Conservation (phyloP, 2,113 vertebrate species). For the Chaetodon auriga region DNA sequence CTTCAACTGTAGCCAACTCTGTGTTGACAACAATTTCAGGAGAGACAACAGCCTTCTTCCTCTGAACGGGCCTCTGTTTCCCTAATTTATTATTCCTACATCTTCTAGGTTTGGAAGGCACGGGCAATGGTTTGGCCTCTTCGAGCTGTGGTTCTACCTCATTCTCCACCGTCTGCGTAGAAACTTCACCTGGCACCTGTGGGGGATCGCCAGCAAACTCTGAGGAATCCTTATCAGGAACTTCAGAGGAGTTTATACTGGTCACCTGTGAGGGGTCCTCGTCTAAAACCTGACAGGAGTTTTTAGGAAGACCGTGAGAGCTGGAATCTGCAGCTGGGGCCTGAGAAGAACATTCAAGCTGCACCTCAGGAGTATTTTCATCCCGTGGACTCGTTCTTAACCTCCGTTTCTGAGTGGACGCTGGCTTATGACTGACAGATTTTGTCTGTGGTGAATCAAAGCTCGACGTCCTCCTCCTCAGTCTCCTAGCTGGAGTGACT, state of each 20-base stretch:
- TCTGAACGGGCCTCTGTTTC: constrained; percentile 69
- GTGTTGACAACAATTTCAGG: constrained; percentile 45
- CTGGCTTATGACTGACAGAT: constrained; percentile 67
- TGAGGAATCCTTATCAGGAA: constrained; percentile 31
- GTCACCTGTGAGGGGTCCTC: constrained; percentile 35
- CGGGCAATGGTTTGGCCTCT: constrained; percentile 65
- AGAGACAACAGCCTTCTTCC: constrained; percentile 50
- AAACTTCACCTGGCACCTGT: constrained; percentile 51
- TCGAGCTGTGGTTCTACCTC: constrained; percentile 61
- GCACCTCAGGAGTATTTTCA: constrained; percentile 44
- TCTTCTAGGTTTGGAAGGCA: constrained; percentile 77
- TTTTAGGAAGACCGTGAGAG: constrained; percentile 63
- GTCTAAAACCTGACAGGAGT: constrained; percentile 32
- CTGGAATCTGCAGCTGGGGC: constrained; percentile 57
- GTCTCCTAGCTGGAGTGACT: constrained; percentile 54
- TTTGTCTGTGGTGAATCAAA: constrained; percentile 68
- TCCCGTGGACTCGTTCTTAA: constrained; percentile 51
- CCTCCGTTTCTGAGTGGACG: constrained; percentile 69
- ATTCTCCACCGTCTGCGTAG: constrained; percentile 41
- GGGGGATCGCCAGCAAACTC: constrained; percentile 28
- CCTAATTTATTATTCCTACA: constrained; percentile 68
- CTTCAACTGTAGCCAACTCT: constrained; percentile 52
- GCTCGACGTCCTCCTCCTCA: constrained; percentile 69
- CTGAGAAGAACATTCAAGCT: constrained; percentile 57
- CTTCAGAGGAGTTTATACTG: constrained; percentile 37